Evolutionary conservation across 2,113 vertebrate species (phyloP).

Genomic region (Rhegmatorhina hoffmannsi): DNA sequence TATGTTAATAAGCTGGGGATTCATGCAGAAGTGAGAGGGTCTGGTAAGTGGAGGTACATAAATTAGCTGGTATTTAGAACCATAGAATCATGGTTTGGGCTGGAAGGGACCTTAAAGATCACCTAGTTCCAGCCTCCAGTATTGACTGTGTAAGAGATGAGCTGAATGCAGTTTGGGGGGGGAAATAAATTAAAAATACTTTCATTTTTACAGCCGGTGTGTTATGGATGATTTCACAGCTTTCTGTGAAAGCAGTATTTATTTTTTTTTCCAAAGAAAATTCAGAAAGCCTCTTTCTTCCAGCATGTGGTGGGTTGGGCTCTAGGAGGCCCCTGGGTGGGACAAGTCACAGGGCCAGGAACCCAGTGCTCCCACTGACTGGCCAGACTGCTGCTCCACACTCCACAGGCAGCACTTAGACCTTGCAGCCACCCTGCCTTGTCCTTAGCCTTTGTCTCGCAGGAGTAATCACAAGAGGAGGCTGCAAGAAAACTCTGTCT

Average conservation of each 20-base stretch:
- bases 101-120: background rate
- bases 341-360: background rate
- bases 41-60: conserved; percentile 10
- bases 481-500: background rate
- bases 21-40: background rate
- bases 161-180: background rate
- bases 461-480: background rate
- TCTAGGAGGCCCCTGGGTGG: background rate
- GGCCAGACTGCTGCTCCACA: background rate
- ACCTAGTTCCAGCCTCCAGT: background rate
- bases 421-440: background rate
- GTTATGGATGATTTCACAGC: background rate
- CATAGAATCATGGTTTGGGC: background rate
- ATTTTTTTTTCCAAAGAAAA: background rate
- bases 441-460: background rate
- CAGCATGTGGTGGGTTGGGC: background rate
- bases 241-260: background rate
- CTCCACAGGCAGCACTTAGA: background rate
- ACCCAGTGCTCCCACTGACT: background rate
- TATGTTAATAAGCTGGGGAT: conserved; percentile 37
- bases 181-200: background rate
- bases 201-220: background rate
- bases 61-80: background rate
- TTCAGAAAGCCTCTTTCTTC: background rate
- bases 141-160: background rate